phyloP scores from a whole-genome alignment of 1,140 invertebrate species.

The Chlorops oryzae region DNA sequence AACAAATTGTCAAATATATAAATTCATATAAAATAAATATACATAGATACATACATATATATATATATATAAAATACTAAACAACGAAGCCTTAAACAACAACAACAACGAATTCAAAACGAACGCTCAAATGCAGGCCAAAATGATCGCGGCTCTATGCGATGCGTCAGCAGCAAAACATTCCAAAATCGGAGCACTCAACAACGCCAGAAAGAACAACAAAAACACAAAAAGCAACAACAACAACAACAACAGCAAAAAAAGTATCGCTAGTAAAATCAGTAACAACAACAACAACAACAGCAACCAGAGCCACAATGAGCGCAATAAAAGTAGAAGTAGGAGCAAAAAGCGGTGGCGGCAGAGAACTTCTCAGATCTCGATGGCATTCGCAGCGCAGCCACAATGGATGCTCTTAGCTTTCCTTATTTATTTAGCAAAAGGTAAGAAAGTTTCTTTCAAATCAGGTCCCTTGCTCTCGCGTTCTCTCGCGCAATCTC shows the following conservation, averaged over 20 bases:
- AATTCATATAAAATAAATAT: background rate
- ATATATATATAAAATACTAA: background rate
- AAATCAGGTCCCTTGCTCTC: too few relatives aligned
- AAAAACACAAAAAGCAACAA: constrained; percentile 20
- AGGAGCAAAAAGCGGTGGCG: constrained; percentile 5
- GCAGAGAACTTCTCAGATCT: background rate
- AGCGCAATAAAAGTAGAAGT: background rate
- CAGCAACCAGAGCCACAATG: constrained; percentile 11
- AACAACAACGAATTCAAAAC: background rate
- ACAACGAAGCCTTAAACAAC: background rate
- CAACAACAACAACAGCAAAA: constrained; percentile 18
- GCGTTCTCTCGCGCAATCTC: too few relatives aligned
- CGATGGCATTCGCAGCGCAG: background rate
- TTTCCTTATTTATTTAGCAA: constrained; percentile 42
- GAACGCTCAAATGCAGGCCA: background rate
- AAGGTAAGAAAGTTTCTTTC: constrained; percentile 35
- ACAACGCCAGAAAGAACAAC: constrained; percentile 14
- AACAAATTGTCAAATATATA: background rate
- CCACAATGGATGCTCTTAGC: constrained; percentile 43
- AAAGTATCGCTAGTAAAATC: constrained; percentile 12
- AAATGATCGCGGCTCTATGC: constrained; percentile 31
- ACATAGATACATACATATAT: background rate
- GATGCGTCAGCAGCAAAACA: constrained; percentile 34
- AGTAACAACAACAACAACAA: constrained; percentile 19
- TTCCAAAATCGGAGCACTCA: too few relatives aligned